Base-by-base conservation (phyloP, 2,113 vertebrate genomes). In the Podarcis raffonei region DNA sequence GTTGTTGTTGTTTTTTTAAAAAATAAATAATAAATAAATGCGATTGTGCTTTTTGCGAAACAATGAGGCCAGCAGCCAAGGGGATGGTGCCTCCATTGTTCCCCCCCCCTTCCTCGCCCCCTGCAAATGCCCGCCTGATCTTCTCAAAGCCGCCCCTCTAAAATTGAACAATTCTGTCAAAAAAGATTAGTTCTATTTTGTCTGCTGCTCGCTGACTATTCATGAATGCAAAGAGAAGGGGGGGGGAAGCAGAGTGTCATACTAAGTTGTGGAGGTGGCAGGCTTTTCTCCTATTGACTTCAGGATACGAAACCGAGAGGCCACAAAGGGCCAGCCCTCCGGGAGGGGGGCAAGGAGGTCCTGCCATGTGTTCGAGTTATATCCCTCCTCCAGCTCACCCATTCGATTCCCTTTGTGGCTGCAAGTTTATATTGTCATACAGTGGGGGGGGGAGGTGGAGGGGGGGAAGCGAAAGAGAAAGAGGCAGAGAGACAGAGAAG, bases 101-200 rank as follows among this genome's bases (percentile, higher is more conserved):
- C 1, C 8, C 8, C 42, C 8, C 8, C 95, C 59, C 95, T 95
- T 95, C 20, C 95, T n/a, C 76, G 95, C 96, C 96, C 96, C 97
- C 95, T 95, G 96, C 96, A 94, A 96, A 93, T 91, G 96, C 37
- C 68, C 25, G 87, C 71, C 72, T 76, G 96, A 96, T 93, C 91
- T 92, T 96, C 97, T 96, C 96, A 97, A 97, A 96, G 96, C 96
- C 96, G 96, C 95, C 96, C 95, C 96, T 95, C 97, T 92, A 97
- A 97, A 98, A 98, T 97, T 97, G 97, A 97, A 98, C 97, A 96
- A 98, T 97, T 97, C 97, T 98, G 97, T 98, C 97, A 97, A 96
- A 97, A 97, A 98, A 97, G 97, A 98, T 98, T 98, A 98, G 97
- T 97, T 98, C 97, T 97, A 96, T 97, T 98, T 97, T 98, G 97